Evolutionary conservation across 37 sponge, comb jelly and placozoan genomes (phyloP).

Genomic region (Beroe forskalii): DNA sequence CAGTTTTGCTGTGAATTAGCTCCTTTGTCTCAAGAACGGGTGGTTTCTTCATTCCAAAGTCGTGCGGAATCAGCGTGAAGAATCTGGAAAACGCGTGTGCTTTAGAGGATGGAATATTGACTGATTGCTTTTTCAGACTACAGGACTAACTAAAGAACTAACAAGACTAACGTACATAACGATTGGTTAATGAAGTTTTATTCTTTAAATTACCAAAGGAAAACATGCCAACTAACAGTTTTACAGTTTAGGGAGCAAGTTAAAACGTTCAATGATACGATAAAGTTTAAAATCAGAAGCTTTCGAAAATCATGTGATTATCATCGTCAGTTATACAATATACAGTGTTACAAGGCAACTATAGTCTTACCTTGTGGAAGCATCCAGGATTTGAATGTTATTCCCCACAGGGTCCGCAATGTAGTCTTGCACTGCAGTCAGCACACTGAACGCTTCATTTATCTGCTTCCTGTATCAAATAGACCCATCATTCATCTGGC

Average conservation of each 20-base stretch:
- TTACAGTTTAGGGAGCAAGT: too few species aligned
- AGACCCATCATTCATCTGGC: too few species aligned
- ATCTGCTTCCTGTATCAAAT: slow-evolving; percentile 84
- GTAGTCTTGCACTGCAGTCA: slow-evolving; percentile 74
- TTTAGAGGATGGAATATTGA: not conserved
- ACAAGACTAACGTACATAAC: too few species aligned
- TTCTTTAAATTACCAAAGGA: too few species aligned
- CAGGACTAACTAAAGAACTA: too few species aligned
- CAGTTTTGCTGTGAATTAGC: slow-evolving; percentile 81
- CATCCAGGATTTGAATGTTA: slow-evolving; percentile 79
- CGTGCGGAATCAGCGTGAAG: slow-evolving; percentile 98
- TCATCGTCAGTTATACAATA: too few species aligned
- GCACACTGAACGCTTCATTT: slow-evolving; percentile 80
- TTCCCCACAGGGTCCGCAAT: slow-evolving; percentile 52
- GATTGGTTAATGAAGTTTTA: too few species aligned
- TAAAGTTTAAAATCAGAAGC: too few species aligned
- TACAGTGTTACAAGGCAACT: too few species aligned
- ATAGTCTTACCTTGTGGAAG: slow-evolving; percentile 73
- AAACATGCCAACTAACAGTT: too few species aligned
- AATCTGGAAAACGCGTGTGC: slow-evolving; percentile 69
- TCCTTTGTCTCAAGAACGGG: slow-evolving; percentile 81
- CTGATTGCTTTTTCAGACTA: not conserved
- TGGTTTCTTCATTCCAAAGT: slow-evolving; percentile 92
- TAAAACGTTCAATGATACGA: too few species aligned
- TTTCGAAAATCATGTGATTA: too few species aligned